Evolutionary conservation across 2,888 invertebrate genomes (phyloP), one percentile per base, ranked within the genome.

Genomic region (Xestoiulus laeticollis): DNA sequence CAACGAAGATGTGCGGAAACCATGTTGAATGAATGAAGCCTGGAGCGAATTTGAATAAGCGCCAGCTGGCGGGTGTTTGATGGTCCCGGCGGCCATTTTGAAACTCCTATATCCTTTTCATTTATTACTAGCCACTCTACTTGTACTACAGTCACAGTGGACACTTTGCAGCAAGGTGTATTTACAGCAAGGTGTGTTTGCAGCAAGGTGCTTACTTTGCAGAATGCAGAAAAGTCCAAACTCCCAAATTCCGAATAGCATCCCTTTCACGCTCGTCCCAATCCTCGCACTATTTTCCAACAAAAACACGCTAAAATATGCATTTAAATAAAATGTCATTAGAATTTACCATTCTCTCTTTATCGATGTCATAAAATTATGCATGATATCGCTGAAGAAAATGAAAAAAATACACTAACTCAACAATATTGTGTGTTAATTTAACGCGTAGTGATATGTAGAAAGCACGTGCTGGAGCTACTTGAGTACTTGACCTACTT

Each of bases 21-120:
- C 59, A 59, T 59, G 59, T 59, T 59, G 59, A n/a, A n/a, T 6
- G n/a, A n/a, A n/a, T 59, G 59, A 59, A 59, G 59, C 59, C 59
- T n/a, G 2, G n/a, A 59, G n/a, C 59, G n/a, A 6, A 2, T 6
- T n/a, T 59, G n/a, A 16, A n/a, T n/a, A 6, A 59, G n/a, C 59
- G 59, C 59, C 59, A 59, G n/a, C 59, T 59, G 59, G 59, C 59
- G 59, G 59, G 19, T 5, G 59, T n/a, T 59, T n/a, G 59, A 19
- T 1, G n/a, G n/a, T n/a, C 3, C 6, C 6, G 59, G 59, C 59
- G 59, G 59, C 59, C 59, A 59, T 59, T n/a, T 59, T 59, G 59
- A 59, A 59, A 59, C 59, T 59, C 59, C 59, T n/a, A n/a, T 38
- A 38, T n/a, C n/a, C n/a, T n/a, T n/a, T n/a, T n/a, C n/a, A n/a